Evolutionary conservation across 2,797 vertebrate genomes (phyloP).

Genomic region (Luscinia megarhynchos): DNA sequence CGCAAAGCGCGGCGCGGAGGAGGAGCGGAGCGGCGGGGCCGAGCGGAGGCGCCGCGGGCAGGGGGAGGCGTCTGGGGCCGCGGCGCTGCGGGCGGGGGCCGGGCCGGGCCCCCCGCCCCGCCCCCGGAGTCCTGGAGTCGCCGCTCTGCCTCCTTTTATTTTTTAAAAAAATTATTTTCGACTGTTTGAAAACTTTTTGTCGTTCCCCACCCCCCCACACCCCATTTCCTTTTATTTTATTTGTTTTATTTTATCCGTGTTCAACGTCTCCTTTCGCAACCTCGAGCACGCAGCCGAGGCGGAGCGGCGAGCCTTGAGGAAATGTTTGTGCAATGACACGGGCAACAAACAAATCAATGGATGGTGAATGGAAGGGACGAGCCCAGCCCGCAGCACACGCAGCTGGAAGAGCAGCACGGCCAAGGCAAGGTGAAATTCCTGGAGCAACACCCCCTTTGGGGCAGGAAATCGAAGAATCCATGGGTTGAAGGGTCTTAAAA

Average conservation of each 20-base stretch:
- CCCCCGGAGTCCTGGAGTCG: neutral
- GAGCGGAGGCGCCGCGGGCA: neutral
- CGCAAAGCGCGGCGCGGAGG: neutral
- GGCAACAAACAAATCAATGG: neutral
- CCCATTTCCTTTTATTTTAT: neutral
- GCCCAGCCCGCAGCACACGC: neutral
- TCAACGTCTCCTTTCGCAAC: rapidly evolving
- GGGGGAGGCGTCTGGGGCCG: neutral
- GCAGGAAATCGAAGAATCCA: neutral
- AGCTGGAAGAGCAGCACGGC: neutral
- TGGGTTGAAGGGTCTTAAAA: neutral
- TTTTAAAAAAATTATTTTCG: neutral
- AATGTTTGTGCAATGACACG: neutral
- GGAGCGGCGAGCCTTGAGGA: neutral
- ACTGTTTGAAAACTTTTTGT: neutral
- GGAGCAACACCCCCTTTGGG: neutral
- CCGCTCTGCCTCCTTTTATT: neutral
- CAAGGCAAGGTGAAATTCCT: neutral
- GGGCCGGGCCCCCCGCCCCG: neutral
- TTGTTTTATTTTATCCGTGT: rapidly evolving
- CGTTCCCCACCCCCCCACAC: too few species aligned
- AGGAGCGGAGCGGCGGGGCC: neutral
- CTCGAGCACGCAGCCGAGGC: neutral
- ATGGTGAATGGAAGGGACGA: rapidly evolving
- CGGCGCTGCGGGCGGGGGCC: neutral